Evolutionary conservation across 2,888 invertebrate genomes (phyloP).

Genomic region (Eucera pruinosa): DNA sequence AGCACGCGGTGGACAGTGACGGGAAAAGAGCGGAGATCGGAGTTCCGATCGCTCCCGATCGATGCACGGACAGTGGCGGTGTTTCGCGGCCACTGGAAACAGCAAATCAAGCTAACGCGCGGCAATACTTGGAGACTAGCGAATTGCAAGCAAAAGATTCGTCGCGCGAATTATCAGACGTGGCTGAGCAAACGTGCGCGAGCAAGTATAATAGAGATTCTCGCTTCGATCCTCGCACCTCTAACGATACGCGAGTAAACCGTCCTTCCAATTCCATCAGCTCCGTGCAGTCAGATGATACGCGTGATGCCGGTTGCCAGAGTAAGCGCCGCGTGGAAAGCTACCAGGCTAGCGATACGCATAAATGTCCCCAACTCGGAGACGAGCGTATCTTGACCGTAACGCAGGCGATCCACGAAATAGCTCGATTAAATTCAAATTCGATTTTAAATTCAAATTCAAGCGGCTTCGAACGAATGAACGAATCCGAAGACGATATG

Average conservation of each 20-base stretch:
- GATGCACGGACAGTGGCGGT: neutral
- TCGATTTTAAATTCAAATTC: no score
- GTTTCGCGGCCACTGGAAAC: neutral
- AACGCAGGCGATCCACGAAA: slow-evolving; percentile 58
- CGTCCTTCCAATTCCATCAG: no score
- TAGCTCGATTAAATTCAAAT: slow-evolving; percentile 40
- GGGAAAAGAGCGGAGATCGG: no score
- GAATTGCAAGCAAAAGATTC: slow-evolving; percentile 67
- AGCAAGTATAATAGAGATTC: no score
- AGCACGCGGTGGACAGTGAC: slow-evolving; percentile 57
- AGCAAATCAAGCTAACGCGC: neutral
- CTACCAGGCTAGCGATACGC: neutral
- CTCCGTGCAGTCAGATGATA: no score
- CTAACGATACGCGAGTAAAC: neutral
- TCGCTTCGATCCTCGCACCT: no score
- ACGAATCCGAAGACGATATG: slow-evolving; percentile 74
- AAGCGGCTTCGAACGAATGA: no score
- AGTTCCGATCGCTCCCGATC: neutral
- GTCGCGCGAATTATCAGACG: slow-evolving; percentile 61
- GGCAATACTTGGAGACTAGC: slow-evolving; percentile 11
- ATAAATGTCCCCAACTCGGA: neutral
- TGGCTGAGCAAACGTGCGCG: no score
- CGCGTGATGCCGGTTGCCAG: no score
- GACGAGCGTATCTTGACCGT: slow-evolving; percentile 27
- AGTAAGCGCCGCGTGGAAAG: neutral